Base-by-base conservation (phyloP, 2,113 vertebrate species). In the Gorsachius goisagi region DNA sequence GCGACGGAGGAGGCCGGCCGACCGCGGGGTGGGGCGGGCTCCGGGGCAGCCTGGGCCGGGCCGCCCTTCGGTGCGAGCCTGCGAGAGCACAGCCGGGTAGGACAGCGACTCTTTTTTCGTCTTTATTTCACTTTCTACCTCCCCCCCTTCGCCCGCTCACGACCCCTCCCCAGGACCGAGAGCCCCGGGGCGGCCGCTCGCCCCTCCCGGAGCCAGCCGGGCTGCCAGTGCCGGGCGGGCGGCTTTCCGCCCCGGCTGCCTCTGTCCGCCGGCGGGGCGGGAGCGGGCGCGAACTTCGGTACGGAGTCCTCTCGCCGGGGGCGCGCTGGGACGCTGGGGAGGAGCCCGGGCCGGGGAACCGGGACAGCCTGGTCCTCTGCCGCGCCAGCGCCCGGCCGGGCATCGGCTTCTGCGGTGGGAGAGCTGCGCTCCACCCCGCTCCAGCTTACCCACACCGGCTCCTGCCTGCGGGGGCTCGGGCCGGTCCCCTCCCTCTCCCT, bases 361-460 rank as follows among this genome's bases (percentile, higher is more conserved):
- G 5, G 41, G 35, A 18, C 44, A 27, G 35, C 35, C 66, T 0
- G 78, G 13, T 12, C 33, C 71, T 21, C 4, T 6, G 37, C 71
- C 50, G 5, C 11, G 58, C 19, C 74, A 8, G 22, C 26, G 55
- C 22, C 47, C 37, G 39, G 49, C 56, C 32, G n/a, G 50, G 58
- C 26, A 13, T 2, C 17, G 30, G 17, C 6, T 62, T 3, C 56
- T 30, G 44, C 55, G 15, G 47, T 2, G 20, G 23, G 17, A 14
- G 27, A 28, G 49, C n/a, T 3, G 44, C 26, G 71, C 18, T 12
- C 39, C 19, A 6, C 9, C 14, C 33, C 2, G 50, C 35, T 4
- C 37, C 2, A 1, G 2, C 26, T 2, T 6, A 0, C 33, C 6
- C 1, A 1, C 27, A 11, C 41, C 41, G 11, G 45, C 60, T 67